Evolutionary conservation across 2,797 vertebrate species (phyloP), one percentile per base, ranked within the genome.

Genomic region (Hyperoplus immaculatus): DNA sequence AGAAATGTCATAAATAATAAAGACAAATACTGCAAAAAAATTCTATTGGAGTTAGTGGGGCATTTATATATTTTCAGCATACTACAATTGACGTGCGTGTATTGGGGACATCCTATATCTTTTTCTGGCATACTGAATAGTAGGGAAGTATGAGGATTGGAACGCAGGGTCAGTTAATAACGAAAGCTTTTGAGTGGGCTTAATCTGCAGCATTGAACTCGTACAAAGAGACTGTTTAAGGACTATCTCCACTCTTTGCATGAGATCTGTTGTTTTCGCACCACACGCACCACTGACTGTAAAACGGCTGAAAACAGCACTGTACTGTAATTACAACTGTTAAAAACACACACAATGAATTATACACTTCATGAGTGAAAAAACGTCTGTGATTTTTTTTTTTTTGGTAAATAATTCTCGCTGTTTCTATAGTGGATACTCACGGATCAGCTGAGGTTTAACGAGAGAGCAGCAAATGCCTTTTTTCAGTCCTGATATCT

Each of bases 351-450:
- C 86, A 83, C 78, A 68, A 63, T 75, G 75, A 78, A 86, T 61
- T 29, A 82, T 49, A 51, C 79, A 81, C 82, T 70, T 89, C 75
- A 29, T 78, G 83, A 85, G 83, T 83, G 69, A 73, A 66, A 29
- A 80, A 76, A 72, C 45, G 45, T 77, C 81, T 90, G 87, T 84
- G 85, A 84, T 86, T 75, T 57, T 85, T 84, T 68, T 94, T 86
- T 75, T 57, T 85, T 84, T 68, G 93, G 90, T 93, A 92, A 84
- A 92, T 92, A 92, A 51, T 7, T 77, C 16, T 56, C 77, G 39
- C 13, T 8, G 62, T 29, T 72, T 75, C 21, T 55, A 53, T 16
- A 86, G 43, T 42, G 59, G 85, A 88, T 75, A 75, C 86, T 93
- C 90, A 91, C 86, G 88, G 91, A 89, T 93, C 90, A 82, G 79